phyloP scores from a whole-genome alignment of 2,797 vertebrate genomes.

The Karalla daura region DNA sequence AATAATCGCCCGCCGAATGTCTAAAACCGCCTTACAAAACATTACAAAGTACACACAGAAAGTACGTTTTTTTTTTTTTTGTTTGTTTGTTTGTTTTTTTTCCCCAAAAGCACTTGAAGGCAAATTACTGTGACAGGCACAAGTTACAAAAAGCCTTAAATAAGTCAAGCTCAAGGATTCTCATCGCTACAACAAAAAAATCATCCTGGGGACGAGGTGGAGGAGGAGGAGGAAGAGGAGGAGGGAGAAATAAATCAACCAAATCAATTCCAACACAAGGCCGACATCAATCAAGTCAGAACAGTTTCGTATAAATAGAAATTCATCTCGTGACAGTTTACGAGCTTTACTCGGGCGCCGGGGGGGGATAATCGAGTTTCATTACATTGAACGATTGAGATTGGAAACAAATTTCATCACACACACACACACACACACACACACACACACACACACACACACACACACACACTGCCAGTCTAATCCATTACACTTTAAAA shows the following conservation, averaged over 20 bases:
- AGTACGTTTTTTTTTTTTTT: constrained; percentile 71
- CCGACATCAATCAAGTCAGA: constrained; percentile 54
- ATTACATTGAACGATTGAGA: constrained; percentile 60
- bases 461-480: no score
- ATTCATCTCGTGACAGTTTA: constrained; percentile 48
- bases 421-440: no score
- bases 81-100: no score
- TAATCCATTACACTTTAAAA: constrained; percentile 68
- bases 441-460: no score
- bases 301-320: constrained; percentile 73
- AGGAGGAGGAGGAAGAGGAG: constrained; percentile 11
- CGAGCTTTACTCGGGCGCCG: constrained; percentile 12
- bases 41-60: constrained; percentile 82
- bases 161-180: constrained; percentile 67
- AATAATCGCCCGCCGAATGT: constrained; percentile 82
- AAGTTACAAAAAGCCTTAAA: constrained; percentile 79
- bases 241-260: constrained; percentile 35
- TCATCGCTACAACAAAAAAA: constrained; percentile 74
- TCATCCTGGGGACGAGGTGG: constrained; percentile 30
- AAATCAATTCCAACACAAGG: constrained; percentile 57
- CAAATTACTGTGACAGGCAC: constrained; percentile 82
- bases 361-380: constrained; percentile 35
- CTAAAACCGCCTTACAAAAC: constrained; percentile 86
- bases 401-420: constrained; percentile 57
- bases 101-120: constrained; percentile 80